These are phyloP conservation scores for Archips crataeganus DNA, from an alignment of 2,888 invertebrate species.

Conservation along the genomic window DNA sequence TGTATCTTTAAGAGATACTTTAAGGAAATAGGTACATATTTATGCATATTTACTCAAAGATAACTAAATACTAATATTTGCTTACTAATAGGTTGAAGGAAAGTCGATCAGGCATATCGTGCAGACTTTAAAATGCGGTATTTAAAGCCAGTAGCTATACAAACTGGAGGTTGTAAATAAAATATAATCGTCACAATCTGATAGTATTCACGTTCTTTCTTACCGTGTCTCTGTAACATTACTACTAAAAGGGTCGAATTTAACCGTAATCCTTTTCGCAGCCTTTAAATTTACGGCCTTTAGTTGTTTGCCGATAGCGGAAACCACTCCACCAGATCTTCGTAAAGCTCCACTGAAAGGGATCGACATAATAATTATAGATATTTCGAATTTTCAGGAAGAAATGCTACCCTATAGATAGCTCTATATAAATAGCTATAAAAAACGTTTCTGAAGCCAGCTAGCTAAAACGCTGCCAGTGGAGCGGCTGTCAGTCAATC, in stretches of 20 bases:
- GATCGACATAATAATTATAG: slow-evolving; percentile 88
- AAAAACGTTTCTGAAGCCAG: slow-evolving; percentile 15
- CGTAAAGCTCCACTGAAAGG: slow-evolving; percentile 88
- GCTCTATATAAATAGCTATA: slow-evolving; percentile 26
- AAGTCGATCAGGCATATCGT: not conserved
- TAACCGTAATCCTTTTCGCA: slow-evolving; percentile 90
- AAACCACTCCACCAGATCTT: slow-evolving; percentile 89
- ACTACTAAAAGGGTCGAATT: slow-evolving; percentile 94
- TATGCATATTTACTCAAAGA: too few relatives aligned
- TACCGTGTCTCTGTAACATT: slow-evolving; percentile 88
- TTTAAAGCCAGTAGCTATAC: too few relatives aligned
- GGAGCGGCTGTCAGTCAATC: too few relatives aligned
- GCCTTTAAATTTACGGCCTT: slow-evolving; percentile 91
- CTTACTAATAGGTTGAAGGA: not conserved
- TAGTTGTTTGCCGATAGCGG: slow-evolving; percentile 91
- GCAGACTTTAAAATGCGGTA: not conserved
- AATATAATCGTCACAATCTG: too few relatives aligned
- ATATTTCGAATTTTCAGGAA: slow-evolving; percentile 50
- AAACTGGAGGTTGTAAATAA: too few relatives aligned
- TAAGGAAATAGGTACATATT: too few relatives aligned
- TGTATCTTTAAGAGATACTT: too few relatives aligned
- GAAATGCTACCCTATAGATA: slow-evolving; percentile 21
- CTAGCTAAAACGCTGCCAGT: not conserved
- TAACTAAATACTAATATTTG: not conserved
- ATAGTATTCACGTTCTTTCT: slow-evolving; percentile 46